Base-by-base conservation (phyloP, 2,888 invertebrate species). In the Ophonus ardosiacus region DNA sequence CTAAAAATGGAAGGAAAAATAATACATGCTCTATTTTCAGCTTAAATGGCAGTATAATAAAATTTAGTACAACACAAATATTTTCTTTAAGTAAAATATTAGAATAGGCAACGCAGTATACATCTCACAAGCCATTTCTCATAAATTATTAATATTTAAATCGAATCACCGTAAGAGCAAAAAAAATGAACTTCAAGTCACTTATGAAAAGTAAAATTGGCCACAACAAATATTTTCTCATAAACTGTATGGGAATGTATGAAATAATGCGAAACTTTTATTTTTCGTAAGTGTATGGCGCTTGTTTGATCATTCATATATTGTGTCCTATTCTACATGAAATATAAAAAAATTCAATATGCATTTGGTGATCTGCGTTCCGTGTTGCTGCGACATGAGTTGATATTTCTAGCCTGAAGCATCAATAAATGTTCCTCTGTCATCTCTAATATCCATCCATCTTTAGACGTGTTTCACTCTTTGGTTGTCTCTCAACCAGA, bases 381-480 rank as follows among this genome's bases (percentile, higher is more conserved):
- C 63, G 10, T 63, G 63, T 24, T 63, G 59, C 59, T 18, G 10
- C 59, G 18, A 59, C 18, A 63, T 21, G 63, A 63, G 21, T 63
- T 63, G 8, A 63, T 63, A 63, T 63, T 24, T 63, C 21, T 21
- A 63, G 24, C 21, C 24, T 63, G 63, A 2, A 63, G 63, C 63
- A 63, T 63, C 63, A 63, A 63, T 63, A 63, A 63, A 61, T 21
- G 6, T 61, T 61, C 59, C 59, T 59, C 59, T 15, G 59, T 17
- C 59, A 59, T 6, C 17, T 59, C 59, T 59, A 15, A 59, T 59
- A 59, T 59, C 59, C 59, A 59, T 59, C 59, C 59, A 59, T 59
- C 59, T 59, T 59, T 17, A 17, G 56, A 56, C 15, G 7, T 59
- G 7, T 7, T 51, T 51, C 43, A 51, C 17, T 59, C 59, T 59